Evolutionary conservation across 2,113 vertebrate genomes (phyloP).

Genomic region (Empidonax traillii): DNA sequence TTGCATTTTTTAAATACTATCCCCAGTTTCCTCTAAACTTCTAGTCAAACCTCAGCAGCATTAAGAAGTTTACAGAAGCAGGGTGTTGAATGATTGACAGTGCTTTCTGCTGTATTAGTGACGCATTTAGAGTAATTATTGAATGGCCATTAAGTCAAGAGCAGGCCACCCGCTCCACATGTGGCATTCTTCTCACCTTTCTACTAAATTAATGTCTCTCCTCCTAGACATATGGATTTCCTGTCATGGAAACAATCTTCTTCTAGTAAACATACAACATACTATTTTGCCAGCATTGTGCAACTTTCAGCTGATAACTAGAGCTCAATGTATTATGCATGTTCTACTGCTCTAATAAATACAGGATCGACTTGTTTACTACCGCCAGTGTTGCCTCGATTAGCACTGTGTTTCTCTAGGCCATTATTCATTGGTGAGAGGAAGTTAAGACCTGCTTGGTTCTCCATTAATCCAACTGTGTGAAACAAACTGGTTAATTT

Average conservation of each 20-base stretch:
- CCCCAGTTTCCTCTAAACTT: slow-evolving; percentile 2
- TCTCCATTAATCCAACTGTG: slow-evolving; percentile 47
- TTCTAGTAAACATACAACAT: slow-evolving; percentile 5
- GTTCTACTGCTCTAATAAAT: slow-evolving; percentile 67
- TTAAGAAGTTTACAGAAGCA: slow-evolving; percentile 28
- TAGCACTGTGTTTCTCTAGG: slow-evolving; percentile 64
- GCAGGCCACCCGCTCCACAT: not conserved
- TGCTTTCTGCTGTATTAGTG: slow-evolving; percentile 10
- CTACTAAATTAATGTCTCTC: slow-evolving; percentile 44
- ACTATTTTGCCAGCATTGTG: slow-evolving; percentile 40
- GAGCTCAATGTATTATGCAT: slow-evolving; percentile 64
- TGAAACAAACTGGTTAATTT: slow-evolving; percentile 46
- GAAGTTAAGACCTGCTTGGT: slow-evolving; percentile 12
- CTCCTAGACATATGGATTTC: slow-evolving; percentile 61
- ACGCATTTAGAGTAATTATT: slow-evolving; percentile 43
- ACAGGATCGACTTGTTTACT: slow-evolving; percentile 73
- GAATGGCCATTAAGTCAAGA: not conserved
- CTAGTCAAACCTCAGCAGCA: not conserved
- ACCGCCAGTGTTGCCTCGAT: slow-evolving; percentile 37
- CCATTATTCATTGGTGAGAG: slow-evolving; percentile 39
- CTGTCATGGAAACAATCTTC: slow-evolving; percentile 59
- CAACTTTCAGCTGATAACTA: slow-evolving; percentile 60
- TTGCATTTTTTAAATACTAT: not conserved
- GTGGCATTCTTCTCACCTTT: slow-evolving; percentile 60
- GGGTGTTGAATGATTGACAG: not conserved